A percentile compares a stretch with the other conserved stretches of the same genome.
Evolutionary conservation across 2,113 vertebrate species (phyloP).

Genomic region (Monopterus albus): DNA sequence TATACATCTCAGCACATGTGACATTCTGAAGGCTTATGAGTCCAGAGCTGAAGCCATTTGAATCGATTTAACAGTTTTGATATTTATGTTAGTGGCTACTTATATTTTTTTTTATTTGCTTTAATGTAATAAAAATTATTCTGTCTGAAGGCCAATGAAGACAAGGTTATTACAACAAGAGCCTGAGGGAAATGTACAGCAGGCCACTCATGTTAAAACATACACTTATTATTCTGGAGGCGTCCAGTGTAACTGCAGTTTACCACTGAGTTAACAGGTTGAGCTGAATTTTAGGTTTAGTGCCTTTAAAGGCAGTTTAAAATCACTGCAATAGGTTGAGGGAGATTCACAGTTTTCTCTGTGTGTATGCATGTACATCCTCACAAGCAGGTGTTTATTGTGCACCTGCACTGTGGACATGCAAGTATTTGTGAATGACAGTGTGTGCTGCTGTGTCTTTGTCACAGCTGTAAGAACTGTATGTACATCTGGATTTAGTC

Average conservation of each 20-base stretch:
- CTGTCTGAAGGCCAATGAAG: slow-evolving; percentile 43
- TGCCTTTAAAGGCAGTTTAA: background rate
- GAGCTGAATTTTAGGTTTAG: background rate
- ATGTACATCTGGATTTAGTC: background rate
- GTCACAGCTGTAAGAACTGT: background rate
- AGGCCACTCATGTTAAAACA: background rate
- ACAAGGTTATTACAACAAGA: slow-evolving; percentile 25
- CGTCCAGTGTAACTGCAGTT: background rate
- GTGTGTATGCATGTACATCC: background rate
- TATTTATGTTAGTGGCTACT: no score
- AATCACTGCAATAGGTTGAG: no score
- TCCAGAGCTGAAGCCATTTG: no score
- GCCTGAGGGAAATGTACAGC: slow-evolving; percentile 20
- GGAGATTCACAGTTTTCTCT: background rate
- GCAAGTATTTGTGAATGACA: background rate
- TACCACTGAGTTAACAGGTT: background rate
- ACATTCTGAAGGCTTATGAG: no score
- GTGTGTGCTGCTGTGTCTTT: background rate
- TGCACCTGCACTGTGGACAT: background rate
- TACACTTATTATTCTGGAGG: slow-evolving; percentile 1
- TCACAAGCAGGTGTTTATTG: no score
- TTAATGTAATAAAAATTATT: no score
- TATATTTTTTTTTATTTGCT: background rate
- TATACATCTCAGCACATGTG: no score
- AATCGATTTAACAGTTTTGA: no score